Evolutionary conservation across 2,113 vertebrate species (phyloP).

Genomic region (Proterorhinus semilunaris): DNA sequence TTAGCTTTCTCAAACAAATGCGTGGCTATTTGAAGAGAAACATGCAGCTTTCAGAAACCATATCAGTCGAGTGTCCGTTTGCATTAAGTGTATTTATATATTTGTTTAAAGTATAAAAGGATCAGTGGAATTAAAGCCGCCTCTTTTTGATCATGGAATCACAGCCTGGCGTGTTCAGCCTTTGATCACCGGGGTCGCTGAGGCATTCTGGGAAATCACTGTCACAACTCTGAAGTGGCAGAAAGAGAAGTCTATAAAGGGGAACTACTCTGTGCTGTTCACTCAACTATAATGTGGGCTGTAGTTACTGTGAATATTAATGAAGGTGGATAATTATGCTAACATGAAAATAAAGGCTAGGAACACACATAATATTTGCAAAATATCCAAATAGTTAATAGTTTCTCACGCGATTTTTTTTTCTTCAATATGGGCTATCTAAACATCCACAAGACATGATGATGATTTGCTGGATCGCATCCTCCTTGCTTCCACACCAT

Average conservation of each 20-base stretch:
- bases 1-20: neutral
- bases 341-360: no score
- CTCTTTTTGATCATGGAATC: slow-evolving; percentile 33
- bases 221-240: slow-evolving; percentile 32
- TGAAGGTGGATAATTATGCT: neutral
- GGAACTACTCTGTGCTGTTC: neutral
- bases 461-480: no score
- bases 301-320: neutral
- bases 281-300: neutral
- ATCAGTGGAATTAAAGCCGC: slow-evolving; percentile 8
- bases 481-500: neutral
- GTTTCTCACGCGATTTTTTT: no score
- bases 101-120: slow-evolving; percentile 16
- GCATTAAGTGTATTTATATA: slow-evolving; percentile 22
- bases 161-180: slow-evolving; percentile 14
- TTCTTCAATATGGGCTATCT: no score
- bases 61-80: slow-evolving; percentile 1
- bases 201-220: slow-evolving; percentile 48
- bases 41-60: neutral
- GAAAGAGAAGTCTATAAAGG: slow-evolving; percentile 13
- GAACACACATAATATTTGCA: no score
- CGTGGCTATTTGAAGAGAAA: neutral
- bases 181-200: slow-evolving; percentile 19
- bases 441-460: no score
- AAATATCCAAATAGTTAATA: no score